phyloP scores from a whole-genome alignment of 2,888 invertebrate species.

The Pocota personata region DNA sequence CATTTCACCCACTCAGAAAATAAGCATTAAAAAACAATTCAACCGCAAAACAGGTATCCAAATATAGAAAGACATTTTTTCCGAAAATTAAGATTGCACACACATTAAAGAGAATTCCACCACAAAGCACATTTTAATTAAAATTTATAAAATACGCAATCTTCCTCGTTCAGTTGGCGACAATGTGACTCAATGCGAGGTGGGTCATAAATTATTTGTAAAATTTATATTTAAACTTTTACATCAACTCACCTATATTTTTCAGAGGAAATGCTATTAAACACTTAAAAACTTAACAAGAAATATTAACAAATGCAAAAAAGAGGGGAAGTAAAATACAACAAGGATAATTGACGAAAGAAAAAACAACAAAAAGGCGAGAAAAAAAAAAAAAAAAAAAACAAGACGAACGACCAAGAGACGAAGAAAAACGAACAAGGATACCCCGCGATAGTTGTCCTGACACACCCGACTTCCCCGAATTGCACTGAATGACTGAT shows the following conservation, averaged over 20 bases:
- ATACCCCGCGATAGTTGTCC: constrained; percentile 46
- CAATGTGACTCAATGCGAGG: not conserved
- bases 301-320: constrained; percentile 18
- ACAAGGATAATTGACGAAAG: not conserved
- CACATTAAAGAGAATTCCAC: constrained; percentile 1
- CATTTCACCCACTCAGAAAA: not conserved
- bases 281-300: not conserved
- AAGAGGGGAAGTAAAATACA: not conserved
- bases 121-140: not conserved
- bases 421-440: constrained; percentile 14
- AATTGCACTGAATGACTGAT: constrained; percentile 82
- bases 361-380: constrained; percentile 44
- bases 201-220: not conserved
- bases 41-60: constrained; percentile 3
- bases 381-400: constrained; percentile 33
- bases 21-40: not conserved
- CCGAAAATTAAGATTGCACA: not conserved
- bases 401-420: constrained; percentile 42
- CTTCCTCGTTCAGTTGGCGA: not conserved
- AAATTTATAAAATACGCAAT: constrained; percentile 20
- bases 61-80: constrained; percentile 15
- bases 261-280: constrained; percentile 9
- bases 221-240: constrained; percentile 11
- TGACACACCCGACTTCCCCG: constrained; percentile 81
- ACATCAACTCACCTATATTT: constrained; percentile 18